Evolutionary conservation across 2,888 invertebrate species (phyloP).

Genomic region (Matsumyia berberina): DNA sequence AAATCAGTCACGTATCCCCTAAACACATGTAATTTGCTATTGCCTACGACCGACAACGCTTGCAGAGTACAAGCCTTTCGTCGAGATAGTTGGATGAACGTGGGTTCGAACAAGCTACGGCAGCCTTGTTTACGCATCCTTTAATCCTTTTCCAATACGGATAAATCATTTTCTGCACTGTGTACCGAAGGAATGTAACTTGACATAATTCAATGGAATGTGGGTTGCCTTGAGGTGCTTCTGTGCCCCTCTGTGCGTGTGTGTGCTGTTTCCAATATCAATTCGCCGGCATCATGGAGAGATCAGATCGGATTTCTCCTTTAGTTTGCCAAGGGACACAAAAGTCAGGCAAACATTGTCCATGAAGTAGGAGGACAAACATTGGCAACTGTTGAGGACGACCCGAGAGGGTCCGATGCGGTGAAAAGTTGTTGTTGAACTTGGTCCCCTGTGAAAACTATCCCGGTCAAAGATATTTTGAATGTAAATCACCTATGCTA

Average conservation of each 20-base stretch:
- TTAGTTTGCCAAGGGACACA: slow-evolving; percentile 47
- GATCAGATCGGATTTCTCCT: slow-evolving; percentile 67
- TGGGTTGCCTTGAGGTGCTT: slow-evolving; percentile 9
- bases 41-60: slow-evolving; percentile 35
- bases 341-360: slow-evolving; percentile 62
- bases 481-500: slow-evolving; percentile 64
- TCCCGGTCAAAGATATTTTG: slow-evolving; percentile 58
- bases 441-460: slow-evolving; percentile 40
- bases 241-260: background rate
- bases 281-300: slow-evolving; percentile 40
- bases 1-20: slow-evolving; percentile 67
- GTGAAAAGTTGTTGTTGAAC: slow-evolving; percentile 42
- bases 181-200: slow-evolving; percentile 4
- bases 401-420: slow-evolving; percentile 35
- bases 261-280: slow-evolving; percentile 37
- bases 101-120: slow-evolving; percentile 21
- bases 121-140: slow-evolving; percentile 57
- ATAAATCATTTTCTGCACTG: slow-evolving; percentile 52
- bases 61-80: slow-evolving; percentile 21
- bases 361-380: slow-evolving; percentile 28
- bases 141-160: slow-evolving; percentile 56
- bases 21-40: slow-evolving; percentile 72
- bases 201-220: slow-evolving; percentile 30
- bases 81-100: slow-evolving; percentile 34
- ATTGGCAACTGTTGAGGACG: slow-evolving; percentile 27